Evolutionary conservation across 2,888 invertebrate species (phyloP), one percentile per base, ranked within the genome.

Genomic region (Melipona beecheii): DNA sequence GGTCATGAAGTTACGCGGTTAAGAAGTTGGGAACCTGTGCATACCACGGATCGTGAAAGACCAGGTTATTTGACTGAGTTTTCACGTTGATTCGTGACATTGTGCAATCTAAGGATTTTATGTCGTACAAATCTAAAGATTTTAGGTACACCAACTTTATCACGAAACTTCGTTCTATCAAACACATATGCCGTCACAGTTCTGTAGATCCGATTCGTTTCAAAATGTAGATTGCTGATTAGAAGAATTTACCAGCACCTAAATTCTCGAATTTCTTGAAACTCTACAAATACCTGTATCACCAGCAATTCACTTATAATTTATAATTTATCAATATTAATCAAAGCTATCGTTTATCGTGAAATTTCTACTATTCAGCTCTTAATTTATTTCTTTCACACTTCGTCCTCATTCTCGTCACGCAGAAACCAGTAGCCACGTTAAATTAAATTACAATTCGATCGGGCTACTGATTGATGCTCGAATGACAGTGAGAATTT

Each of bases 21-120:
- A 58, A n/a, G n/a, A 58, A 58, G 56, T 58, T 58, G 66, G 62
- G 9, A 43, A n/a, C 49, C 36, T 21, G 54, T 36, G 31, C 75
- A 73, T 73, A 36, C 58, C 66, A n/a, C 15, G 52, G 77, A n/a
- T 78, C 86, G 86, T 81, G 86, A 86, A 81, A 84, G 84, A 84
- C 75, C 78, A 84, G 49, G n/a, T 9, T 49, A 24, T 50, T 75
- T 70, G 27, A n/a, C 50, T 43, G n/a, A n/a, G 17, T 66, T 62
- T 73, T 56, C 36, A 11, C 19, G 36, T 54, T 54, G 73, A 80
- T 50, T 62, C 43, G 9, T 9, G 36, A 36, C 6, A 43, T 43
- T 43, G 9, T 1, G 9, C 43, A n/a, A n/a, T n/a, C n/a, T n/a
- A n/a, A n/a, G n/a, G n/a, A n/a, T n/a, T n/a, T n/a, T n/a, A n/a